Base-by-base conservation (phyloP, 2,888 invertebrate genomes). In the Eueremaeus valkanovi region DNA sequence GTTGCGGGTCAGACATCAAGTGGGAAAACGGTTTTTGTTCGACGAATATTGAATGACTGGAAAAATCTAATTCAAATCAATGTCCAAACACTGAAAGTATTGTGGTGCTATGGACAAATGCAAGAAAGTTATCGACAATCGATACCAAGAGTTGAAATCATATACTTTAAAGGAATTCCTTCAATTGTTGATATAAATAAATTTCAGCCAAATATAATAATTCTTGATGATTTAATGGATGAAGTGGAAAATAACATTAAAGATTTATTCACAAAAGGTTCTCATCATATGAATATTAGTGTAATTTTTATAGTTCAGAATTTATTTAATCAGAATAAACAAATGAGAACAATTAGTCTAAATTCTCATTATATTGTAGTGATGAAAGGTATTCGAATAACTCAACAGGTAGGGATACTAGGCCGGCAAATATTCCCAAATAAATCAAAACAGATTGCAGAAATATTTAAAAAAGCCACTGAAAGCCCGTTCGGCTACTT, bases 251-350 rank as follows among this genome's bases (percentile, higher is more conserved):
- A 36, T 0, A 51, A 76, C 0, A 27, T 73, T 18, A 40, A 40
- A 8, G n/a, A 75, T 63, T 45, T 77, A 45, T 77, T 77, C 24
- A 77, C 77, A 21, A 73, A 42, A 45, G 76, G 74, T 6, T 68
- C 42, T 29, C 77, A 77, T 72, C 74, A 76, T 72, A 21, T 72
- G 24, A 77, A 77, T 31, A 29, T 73, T 13, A 75, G 73, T 70
- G 33, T 77, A 16, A 68, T 77, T 1, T 75, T 75, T 42, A 68
- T 75, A 0, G 63, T 61, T 0, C 77, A 77, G 61, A 75, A 76
- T 33, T 49, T 75, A 21, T 77, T 77, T 21, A 55, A 75, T 11
- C 73, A 77, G 51, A 58, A 40, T 1, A 66, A 55, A 42, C n/a
- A 73, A n/a, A 75, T 73, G 73, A 29, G 77, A 70, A 72, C 27